Percentiles rank a stretch among this genome's conserved stretches.
Evolutionary conservation across 2,113 vertebrate species (phyloP).

Genomic region (Gavia stellata): DNA sequence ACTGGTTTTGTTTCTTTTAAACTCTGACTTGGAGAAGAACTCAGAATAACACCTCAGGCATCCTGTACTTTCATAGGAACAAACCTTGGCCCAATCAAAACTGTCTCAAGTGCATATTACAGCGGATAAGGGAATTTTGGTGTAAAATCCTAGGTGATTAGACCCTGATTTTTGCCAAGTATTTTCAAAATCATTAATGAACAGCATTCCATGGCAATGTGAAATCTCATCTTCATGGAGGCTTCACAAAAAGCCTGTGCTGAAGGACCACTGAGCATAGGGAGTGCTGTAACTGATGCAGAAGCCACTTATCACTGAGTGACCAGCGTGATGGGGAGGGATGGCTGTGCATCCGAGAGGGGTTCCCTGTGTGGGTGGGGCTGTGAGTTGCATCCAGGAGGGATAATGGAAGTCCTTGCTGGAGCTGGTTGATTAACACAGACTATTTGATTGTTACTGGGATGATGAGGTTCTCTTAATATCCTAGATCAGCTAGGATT

Average conservation of each 20-base stretch:
- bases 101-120: neutral
- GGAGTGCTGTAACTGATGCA: neutral
- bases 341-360: neutral
- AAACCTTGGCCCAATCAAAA: too few relatives aligned
- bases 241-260: neutral
- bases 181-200: neutral
- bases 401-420: neutral
- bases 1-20: neutral
- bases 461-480: neutral
- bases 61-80: neutral
- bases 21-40: neutral
- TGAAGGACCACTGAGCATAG: neutral
- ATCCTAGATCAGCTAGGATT: neutral
- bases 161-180: neutral
- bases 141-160: neutral
- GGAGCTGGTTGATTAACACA: neutral
- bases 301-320: neutral
- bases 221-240: neutral
- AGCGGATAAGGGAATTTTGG: neutral
- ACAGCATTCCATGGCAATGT: neutral
- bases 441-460: neutral
- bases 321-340: fast-evolving
- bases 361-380: neutral
- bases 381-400: neutral
- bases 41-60: neutral